Base-by-base conservation (phyloP, 2,113 vertebrate species). In the Pampusana beccarii region DNA sequence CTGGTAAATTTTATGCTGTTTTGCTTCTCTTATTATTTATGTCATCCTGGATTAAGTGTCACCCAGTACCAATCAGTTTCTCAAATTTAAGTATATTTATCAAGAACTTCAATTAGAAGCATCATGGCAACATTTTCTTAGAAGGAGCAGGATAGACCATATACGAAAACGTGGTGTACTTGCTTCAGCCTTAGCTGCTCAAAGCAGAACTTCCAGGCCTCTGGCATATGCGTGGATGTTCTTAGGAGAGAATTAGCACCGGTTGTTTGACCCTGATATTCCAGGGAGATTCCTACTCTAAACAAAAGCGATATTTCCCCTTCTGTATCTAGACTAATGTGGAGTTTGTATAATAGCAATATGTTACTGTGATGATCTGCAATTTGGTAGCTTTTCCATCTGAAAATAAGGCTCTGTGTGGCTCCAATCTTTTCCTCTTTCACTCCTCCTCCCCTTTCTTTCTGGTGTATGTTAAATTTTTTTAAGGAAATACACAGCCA, bases 131-230 rank as follows among this genome's bases (percentile, higher is more conserved):
- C 18, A 18, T 91, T 80, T 73, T 78, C 51, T 46, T 62, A 38
- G 73, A 48, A 38, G 9, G 33, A 26, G 74, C 13, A 29, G 23
- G 11, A 24, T 8, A 66, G 15, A 19, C 19, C 38, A 4, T 38
- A 9, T 29, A 5, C 2, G 5, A 65, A 51, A 19, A 33, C 25
- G 13, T 0, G 0, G 5, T 33, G 17, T 62, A 9, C 19, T 56
- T 46, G 23, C 33, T 70, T 80, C 46, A 91, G 25, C 56, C 13
- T 38, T 34, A 61, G 54, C 34, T 84, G n/a, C 54, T 81, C 31
- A 15, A 14, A 36, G 50, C 53, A 67, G n/a, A 80, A 31, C 16
- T 65, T 65, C 5, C 34, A 42, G 19, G 11, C 61, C 38, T 60
- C 23, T 84, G 34, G 34, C 36, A 9, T 42, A 14, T 4, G 2